Percentiles rank a stretch among this genome's conserved stretches.
Conservation (phyloP, 2,113 vertebrate genomes). For the Mungos mungo region DNA sequence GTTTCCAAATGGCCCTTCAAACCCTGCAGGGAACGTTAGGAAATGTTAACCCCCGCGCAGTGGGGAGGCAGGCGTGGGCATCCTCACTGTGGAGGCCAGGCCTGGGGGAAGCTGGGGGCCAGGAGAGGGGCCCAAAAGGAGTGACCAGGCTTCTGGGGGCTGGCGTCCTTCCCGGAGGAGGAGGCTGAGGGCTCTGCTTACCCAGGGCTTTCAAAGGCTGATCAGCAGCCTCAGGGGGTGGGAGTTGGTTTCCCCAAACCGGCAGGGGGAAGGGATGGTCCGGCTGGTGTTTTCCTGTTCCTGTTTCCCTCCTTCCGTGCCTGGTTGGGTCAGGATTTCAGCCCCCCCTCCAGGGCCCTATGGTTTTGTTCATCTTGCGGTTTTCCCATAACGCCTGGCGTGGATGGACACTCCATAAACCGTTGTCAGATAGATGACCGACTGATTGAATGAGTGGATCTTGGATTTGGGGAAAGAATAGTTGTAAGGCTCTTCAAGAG, state of each 20-base stretch:
- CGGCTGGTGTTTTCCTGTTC: not conserved
- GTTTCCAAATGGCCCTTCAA: not conserved
- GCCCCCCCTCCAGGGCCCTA: not conserved
- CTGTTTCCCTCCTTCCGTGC: not conserved
- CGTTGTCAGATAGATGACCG: not conserved
- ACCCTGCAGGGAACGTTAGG: constrained; percentile 57
- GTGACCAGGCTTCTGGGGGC: fast-evolving
- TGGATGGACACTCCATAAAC: not conserved
- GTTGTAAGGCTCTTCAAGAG: not conserved
- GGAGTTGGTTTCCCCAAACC: not conserved
- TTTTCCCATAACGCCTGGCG: not conserved
- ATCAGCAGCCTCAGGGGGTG: not conserved
- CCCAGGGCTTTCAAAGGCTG: not conserved
- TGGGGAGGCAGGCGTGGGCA: not conserved
- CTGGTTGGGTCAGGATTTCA: not conserved
- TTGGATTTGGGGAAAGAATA: not conserved
- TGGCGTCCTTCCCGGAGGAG: not conserved
- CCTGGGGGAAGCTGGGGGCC: not conserved
- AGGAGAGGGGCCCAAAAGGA: not conserved
- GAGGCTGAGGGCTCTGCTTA: not conserved
- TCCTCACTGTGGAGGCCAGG: not conserved
- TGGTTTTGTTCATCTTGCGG: not conserved
- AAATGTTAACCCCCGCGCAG: constrained; percentile 20
- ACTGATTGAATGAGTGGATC: not conserved
- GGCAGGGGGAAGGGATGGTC: not conserved